Conservation (phyloP, 2,113 vertebrate genomes). For the Phoenicopterus ruber region DNA sequence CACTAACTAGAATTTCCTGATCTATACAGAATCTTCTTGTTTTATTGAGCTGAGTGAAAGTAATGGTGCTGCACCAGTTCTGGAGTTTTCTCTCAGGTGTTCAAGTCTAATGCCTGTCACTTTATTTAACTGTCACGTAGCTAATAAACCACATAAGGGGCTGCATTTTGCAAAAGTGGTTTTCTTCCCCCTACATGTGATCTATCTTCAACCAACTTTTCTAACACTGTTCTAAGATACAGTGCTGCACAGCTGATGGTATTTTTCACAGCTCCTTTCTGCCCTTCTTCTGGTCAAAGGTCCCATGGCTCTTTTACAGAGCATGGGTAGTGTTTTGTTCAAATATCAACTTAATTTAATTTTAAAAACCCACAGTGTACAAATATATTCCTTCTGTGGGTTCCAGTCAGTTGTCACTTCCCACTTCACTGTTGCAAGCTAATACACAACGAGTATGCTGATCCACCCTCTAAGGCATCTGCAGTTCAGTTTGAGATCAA, state of each 20-base stretch:
- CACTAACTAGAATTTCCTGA: not conserved
- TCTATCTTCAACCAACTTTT: not conserved
- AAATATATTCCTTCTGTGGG: constrained; percentile 9
- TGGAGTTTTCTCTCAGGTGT: not conserved
- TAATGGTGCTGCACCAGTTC: not conserved
- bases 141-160: not conserved
- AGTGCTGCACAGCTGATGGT: not conserved
- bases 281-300: not conserved
- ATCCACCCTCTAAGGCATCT: not conserved
- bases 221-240: not conserved
- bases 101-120: not conserved
- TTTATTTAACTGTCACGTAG: not conserved
- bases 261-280: not conserved
- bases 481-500: not conserved
- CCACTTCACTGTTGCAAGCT: not conserved
- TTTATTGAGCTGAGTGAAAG: not conserved
- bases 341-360: not conserved
- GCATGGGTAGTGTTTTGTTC: not conserved
- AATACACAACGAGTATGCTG: not conserved
- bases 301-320: not conserved
- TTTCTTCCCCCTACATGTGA: not conserved
- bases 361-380: not conserved
- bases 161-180: not conserved
- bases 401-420: constrained; percentile 34
- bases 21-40: not conserved